These are phyloP conservation scores for Gorsachius magnificus DNA, from an alignment of 2,797 vertebrate genomes.

Conservation along the genomic window DNA sequence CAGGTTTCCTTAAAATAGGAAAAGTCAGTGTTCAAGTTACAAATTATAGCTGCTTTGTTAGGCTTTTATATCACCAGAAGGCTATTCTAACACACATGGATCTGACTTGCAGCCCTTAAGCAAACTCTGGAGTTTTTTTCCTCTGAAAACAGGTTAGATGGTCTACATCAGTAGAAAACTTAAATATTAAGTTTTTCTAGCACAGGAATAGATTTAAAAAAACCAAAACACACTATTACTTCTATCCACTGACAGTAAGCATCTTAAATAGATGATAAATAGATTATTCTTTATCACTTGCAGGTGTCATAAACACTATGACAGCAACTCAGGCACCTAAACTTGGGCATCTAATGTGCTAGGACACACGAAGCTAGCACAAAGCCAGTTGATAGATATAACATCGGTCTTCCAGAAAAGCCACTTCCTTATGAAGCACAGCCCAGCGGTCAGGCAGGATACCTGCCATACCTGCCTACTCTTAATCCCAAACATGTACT, in stretches of 20 bases:
- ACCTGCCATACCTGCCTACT: neutral
- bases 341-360: neutral
- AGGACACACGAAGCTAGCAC: neutral
- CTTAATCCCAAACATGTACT: neutral
- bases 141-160: neutral
- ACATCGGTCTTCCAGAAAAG: neutral
- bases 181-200: neutral
- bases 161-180: neutral
- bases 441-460: neutral
- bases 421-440: fast-evolving
- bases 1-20: neutral
- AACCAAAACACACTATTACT: neutral
- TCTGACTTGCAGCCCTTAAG: neutral
- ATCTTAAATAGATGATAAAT: neutral
- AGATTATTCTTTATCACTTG: neutral
- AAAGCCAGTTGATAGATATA: neutral
- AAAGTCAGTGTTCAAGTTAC: neutral
- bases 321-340: neutral
- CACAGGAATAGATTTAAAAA: neutral
- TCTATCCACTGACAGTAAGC: neutral
- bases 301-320: neutral
- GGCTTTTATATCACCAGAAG: neutral
- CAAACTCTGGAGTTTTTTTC: neutral
- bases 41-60: neutral
- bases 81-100: neutral